Conservation (phyloP, 2,113 vertebrate genomes). For the Lycaon pictus region DNA sequence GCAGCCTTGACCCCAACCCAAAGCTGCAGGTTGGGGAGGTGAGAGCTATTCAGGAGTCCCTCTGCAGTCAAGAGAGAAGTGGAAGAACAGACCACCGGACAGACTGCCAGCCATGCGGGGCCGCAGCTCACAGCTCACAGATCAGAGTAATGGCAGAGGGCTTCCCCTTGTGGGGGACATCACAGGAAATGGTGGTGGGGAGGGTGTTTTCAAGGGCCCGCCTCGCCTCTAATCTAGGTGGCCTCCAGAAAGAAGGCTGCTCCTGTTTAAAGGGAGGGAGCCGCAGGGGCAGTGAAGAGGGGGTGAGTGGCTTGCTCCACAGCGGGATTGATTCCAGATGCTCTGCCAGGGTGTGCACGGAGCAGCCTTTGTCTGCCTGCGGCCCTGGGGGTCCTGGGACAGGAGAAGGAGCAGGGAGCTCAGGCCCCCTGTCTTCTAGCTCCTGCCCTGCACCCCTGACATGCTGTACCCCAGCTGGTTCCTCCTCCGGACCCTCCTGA, state of each 20-base stretch:
- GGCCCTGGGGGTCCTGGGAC: neutral
- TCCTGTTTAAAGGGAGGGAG: conserved; percentile 34
- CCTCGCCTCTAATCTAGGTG: neutral
- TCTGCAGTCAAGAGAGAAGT: neutral
- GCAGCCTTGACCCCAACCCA: neutral
- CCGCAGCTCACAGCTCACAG: neutral
- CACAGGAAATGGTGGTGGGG: neutral
- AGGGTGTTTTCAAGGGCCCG: neutral
- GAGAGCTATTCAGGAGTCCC: neutral
- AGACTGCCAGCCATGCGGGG: neutral
- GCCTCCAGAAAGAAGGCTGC: neutral
- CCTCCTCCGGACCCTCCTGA: neutral
- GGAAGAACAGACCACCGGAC: neutral
- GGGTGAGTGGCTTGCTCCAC: neutral
- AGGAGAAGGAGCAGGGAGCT: neutral
- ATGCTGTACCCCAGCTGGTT: neutral
- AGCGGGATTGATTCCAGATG: conserved; percentile 79
- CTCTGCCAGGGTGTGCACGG: neutral
- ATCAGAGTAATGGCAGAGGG: neutral
- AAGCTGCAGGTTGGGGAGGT: neutral
- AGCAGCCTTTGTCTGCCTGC: conserved; percentile 66
- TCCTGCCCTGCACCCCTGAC: neutral
- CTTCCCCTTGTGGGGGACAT: neutral
- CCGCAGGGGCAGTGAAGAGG: neutral
- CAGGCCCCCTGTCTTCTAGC: neutral